Percentiles rank a stretch among this genome's conserved stretches.
Evolutionary conservation across 1,140 invertebrate species (phyloP).

Genomic region (Ceratina australensis): DNA sequence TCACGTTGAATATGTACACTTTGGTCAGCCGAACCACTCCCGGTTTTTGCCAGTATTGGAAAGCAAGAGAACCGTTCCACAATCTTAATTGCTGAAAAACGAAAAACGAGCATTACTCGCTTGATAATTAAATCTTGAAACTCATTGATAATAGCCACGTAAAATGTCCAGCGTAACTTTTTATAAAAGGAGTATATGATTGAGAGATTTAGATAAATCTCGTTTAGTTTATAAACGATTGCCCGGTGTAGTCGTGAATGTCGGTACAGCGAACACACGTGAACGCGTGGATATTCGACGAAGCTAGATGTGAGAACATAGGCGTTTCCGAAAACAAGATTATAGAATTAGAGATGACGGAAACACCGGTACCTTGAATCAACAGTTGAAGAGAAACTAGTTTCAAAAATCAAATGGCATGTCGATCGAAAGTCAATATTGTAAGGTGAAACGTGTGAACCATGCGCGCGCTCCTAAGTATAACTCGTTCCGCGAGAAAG

Average conservation of each 20-base stretch:
- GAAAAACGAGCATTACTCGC: neutral
- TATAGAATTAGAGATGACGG: too few species aligned
- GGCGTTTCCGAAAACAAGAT: too few species aligned
- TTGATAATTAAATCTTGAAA: neutral
- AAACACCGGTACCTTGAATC: too few species aligned
- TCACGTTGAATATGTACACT: slow-evolving; percentile 94
- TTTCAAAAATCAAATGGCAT: too few species aligned
- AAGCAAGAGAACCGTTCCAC: slow-evolving; percentile 91
- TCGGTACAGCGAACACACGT: too few species aligned
- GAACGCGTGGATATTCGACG: too few species aligned
- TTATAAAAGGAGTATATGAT: neutral
- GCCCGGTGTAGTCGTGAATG: neutral
- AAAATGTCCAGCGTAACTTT: too few species aligned
- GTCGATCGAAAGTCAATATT: neutral
- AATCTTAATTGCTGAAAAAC: slow-evolving; percentile 88
- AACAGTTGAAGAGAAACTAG: too few species aligned
- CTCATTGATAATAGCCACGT: too few species aligned
- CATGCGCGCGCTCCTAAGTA: neutral
- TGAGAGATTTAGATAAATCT: neutral
- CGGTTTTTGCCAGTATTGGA: slow-evolving; percentile 95
- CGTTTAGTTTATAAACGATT: neutral
- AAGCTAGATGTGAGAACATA: neutral
- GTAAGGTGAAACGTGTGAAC: neutral
- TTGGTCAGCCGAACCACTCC: slow-evolving; percentile 93
- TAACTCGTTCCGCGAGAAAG: slow-evolving; percentile 20